Evolutionary conservation across 2,888 invertebrate species (phyloP), one percentile per base, ranked within the genome.

Genomic region (Abrostola tripartita): DNA sequence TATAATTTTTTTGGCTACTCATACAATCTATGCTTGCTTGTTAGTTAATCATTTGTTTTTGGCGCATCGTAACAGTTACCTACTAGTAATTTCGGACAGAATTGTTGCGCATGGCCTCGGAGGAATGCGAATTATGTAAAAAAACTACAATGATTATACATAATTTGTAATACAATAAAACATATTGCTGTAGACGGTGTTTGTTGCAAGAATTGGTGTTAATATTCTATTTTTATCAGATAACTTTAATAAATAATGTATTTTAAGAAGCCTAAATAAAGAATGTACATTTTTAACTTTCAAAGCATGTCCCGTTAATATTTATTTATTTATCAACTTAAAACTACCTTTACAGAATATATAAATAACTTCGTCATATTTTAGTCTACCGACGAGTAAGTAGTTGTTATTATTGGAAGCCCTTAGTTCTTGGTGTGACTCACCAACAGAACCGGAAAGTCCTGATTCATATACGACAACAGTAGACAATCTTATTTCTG

Each of bases 401-500:
- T 38, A 24, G 44, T 44, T 40, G 37, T 38, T 14, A 58, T 52
- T 4, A 51, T 51, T 50, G 12, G 9, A 47, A 37, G n/a, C 37
- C 36, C 38, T 10, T 35, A 24, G 35, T 49, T 58, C 44, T 37
- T 42, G 8, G 12, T 47, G 36, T 77, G 74, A 79, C 61, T 76
- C 77, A 73, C 42, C 37, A 42, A 35, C 52, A 36, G 12, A 76
- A 64, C 54, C 56, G 79, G 79, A 59, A 79, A 79, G 51, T 65
- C 77, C 77, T 65, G 65, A 62, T 66, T 64, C 49, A 62, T 64
- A 41, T 59, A 62, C 40, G 64, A 59, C 49, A 60, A 52, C 35
- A 51, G 49, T 42, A 60, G 36, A 49, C 47, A 44, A 58, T 44
- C 7, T 47, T 24, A 38, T 24, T 24, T 24, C 9, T 49, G 14